Percentiles rank a stretch among this genome's conserved stretches.
Conservation (phyloP, 2,888 invertebrate genomes). For the Phaedon cochleariae region DNA sequence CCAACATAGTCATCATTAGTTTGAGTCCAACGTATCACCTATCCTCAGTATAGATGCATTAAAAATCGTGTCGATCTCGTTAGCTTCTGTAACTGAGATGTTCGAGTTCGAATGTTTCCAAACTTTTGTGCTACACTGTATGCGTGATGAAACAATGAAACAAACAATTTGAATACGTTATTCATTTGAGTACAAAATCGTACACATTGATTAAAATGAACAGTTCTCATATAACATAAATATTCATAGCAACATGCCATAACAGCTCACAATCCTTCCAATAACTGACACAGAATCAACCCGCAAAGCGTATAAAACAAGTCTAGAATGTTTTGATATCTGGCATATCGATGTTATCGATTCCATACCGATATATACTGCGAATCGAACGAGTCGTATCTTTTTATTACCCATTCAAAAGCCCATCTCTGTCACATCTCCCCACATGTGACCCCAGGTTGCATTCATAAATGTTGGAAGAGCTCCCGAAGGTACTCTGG, state of each 20-base stretch:
- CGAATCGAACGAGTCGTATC: constrained; percentile 60
- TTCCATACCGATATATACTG: constrained; percentile 43
- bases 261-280: constrained; percentile 48
- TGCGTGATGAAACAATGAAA: too few species aligned
- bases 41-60: too few species aligned
- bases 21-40: too few species aligned
- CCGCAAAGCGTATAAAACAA: constrained; percentile 59
- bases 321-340: constrained; percentile 59
- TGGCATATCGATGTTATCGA: constrained; percentile 59
- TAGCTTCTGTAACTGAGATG: too few species aligned
- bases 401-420: constrained; percentile 61
- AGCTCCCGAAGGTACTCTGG: constrained; percentile 55
- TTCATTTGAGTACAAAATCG: too few species aligned
- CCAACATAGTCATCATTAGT: too few species aligned
- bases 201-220: not conserved
- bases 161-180: too few species aligned
- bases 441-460: constrained; percentile 57
- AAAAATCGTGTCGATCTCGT: too few species aligned
- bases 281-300: constrained; percentile 56
- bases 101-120: too few species aligned
- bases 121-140: too few species aligned
- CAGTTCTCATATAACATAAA: not conserved
- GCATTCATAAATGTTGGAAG: constrained; percentile 57
- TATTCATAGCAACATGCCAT: constrained; percentile 34
- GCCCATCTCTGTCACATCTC: constrained; percentile 58